Base-by-base conservation (phyloP, 2,113 vertebrate species). In the Pristiophorus japonicus region DNA sequence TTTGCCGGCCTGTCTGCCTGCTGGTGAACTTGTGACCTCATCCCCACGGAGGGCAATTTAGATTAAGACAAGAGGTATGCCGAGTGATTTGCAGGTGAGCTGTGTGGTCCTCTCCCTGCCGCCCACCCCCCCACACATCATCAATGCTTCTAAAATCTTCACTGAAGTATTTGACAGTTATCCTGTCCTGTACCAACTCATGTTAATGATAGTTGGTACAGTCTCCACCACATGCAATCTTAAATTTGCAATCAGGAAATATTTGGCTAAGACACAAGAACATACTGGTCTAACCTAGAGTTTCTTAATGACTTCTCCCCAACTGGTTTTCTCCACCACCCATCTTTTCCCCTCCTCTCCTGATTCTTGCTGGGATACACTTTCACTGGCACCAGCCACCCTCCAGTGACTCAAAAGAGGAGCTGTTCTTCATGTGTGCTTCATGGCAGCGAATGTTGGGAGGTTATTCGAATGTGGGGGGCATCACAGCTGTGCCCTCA, bases 21-120 rank as follows among this genome's bases (percentile, higher is more conserved):
- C 97, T 97, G 95, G 97, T 99, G 98, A 99, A 99, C 99, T 98
- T 97, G 96, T 97, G 98, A 99, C 98, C 98, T 98, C 96, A 96
- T 97, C 98, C 98, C 98, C 98, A 97, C 67, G 95, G 98, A 98
- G 98, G 97, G 98, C 96, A 97, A 98, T 98, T 99, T 97, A 98
- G 98, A 98, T 97, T 97, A 98, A 99, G 98, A 98, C 98, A 98
- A 98, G 98, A 98, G 98, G 98, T 98, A 98, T 0, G 97, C 96
- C 97, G 98, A 98, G 98, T 98, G 98, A 98, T 98, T 98, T 98
- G 98, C 98, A 98, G 97, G 96, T 98, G 97, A 97, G 98, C 97
- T 99, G 99, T 99, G 99, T 99, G 99, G 99, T 99, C 99, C 98
- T 96, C 96, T 59, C 7, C 16, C 96, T 59, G 2, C 16, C 27